A percentile compares a stretch with the other conserved stretches of the same genome.
phyloP scores from a whole-genome alignment of 2,113 vertebrate genomes.

The Taxidea taxus region DNA sequence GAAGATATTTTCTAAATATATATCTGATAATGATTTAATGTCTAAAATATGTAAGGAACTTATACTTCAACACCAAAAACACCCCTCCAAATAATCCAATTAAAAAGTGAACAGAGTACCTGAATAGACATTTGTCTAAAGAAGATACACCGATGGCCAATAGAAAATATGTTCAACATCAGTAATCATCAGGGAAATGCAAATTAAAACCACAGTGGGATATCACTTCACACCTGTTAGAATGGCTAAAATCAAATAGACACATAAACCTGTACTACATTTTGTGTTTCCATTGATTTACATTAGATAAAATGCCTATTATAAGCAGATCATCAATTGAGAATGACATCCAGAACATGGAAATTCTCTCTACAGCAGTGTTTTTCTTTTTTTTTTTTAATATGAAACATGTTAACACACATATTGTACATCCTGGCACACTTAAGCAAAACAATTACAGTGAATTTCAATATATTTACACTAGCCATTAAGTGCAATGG shows the following conservation, averaged over 20 bases:
- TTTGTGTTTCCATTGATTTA: background rate
- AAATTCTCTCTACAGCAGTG: background rate
- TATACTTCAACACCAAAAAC: background rate
- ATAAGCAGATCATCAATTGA: background rate
- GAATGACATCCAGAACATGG: background rate
- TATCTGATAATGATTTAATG: background rate
- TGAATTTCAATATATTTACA: background rate
- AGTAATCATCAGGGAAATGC: background rate
- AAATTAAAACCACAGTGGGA: background rate
- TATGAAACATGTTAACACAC: background rate
- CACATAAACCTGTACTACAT: background rate
- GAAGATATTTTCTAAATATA: background rate
- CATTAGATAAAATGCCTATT: background rate
- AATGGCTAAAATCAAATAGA: background rate
- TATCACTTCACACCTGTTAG: background rate
- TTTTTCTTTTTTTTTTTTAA: background rate
- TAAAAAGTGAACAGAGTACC: background rate
- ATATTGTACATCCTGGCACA: background rate
- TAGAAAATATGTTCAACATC: background rate
- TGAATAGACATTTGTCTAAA: background rate
- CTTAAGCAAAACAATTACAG: background rate
- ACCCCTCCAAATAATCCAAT: background rate
- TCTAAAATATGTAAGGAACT: background rate
- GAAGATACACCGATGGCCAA: background rate
- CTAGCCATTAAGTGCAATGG: background rate